Conservation (phyloP, 2,113 vertebrate species). For the Sylvietta virens region DNA sequence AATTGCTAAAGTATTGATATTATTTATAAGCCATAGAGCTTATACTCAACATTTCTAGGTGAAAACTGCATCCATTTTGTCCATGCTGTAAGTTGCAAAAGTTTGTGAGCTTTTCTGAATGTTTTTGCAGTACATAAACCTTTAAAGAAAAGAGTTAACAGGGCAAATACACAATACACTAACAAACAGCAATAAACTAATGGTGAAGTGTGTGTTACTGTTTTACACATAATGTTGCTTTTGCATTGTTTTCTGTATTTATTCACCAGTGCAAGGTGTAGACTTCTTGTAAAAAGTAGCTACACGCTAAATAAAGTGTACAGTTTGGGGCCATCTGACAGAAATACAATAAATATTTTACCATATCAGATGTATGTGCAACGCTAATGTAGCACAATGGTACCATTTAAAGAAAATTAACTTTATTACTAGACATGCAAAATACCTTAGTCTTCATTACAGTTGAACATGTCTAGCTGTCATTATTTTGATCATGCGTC, state of each 20-base stretch:
- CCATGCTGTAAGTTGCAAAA: conserved; percentile 76
- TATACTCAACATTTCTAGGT: conserved; percentile 75
- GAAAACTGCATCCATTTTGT: conserved; percentile 76
- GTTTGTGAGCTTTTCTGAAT: conserved; percentile 68
- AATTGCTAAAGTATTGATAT: conserved; percentile 57
- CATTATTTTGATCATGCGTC: neutral
- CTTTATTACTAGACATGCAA: conserved; percentile 22
- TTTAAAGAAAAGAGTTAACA: conserved; percentile 71
- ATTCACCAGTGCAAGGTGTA: neutral
- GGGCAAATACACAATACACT: conserved; percentile 61
- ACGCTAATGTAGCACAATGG: neutral
- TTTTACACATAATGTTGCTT: neutral
- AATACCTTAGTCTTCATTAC: neutral
- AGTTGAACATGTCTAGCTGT: neutral
- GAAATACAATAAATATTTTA: neutral
- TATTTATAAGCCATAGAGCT: conserved; percentile 69
- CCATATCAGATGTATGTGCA: neutral
- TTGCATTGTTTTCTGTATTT: conserved; percentile 28
- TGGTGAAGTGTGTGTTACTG: neutral
- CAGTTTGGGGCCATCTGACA: neutral
- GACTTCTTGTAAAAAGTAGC: neutral
- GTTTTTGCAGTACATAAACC: conserved; percentile 65
- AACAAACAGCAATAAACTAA: conserved; percentile 49
- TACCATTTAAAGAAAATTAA: neutral
- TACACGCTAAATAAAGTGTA: neutral